Percentiles rank a stretch among this genome's conserved stretches.
Conservation (phyloP, 1,140 invertebrate species). For the Trichogramma pretiosum region DNA sequence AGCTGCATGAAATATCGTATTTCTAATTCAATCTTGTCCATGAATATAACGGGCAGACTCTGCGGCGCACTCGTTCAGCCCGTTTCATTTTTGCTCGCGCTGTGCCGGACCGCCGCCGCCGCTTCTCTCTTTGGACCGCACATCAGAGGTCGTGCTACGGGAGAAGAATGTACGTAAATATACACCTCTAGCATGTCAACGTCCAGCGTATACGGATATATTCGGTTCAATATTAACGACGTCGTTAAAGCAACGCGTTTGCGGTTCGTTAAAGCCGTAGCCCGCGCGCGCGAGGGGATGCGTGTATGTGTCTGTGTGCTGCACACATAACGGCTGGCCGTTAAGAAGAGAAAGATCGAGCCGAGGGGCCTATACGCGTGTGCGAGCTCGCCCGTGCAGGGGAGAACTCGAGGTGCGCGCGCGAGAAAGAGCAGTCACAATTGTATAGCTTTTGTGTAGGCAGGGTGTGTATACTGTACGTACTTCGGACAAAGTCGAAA, state of each 20-base stretch:
- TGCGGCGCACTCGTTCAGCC: neutral
- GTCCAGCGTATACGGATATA: constrained; percentile 26
- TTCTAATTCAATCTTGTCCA: constrained; percentile 17
- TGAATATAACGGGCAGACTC: constrained; percentile 1
- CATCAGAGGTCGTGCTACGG: constrained; percentile 14
- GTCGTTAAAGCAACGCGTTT: constrained; percentile 47
- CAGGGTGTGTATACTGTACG: too few relatives aligned
- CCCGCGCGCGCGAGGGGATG: constrained; percentile 12
- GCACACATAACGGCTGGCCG: constrained; percentile 21
- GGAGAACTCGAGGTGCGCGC: too few relatives aligned
- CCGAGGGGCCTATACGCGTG: constrained; percentile 10
- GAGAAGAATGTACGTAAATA: neutral
- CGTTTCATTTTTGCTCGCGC: constrained; percentile 13
- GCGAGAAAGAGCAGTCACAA: too few relatives aligned
- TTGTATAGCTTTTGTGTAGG: too few relatives aligned
- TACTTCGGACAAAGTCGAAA: too few relatives aligned
- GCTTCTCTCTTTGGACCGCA: too few relatives aligned
- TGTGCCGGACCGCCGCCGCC: neutral
- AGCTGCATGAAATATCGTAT: constrained; percentile 18
- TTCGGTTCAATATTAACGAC: constrained; percentile 47
- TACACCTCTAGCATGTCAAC: neutral
- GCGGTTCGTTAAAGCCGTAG: constrained; percentile 42
- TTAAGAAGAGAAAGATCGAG: constrained; percentile 23
- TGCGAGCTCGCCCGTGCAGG: too few relatives aligned
- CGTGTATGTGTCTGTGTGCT: neutral